Base-by-base conservation (phyloP, 30 jellyfish, hydroid and myxozoan genomes). In the Aurelia coerulea region DNA sequence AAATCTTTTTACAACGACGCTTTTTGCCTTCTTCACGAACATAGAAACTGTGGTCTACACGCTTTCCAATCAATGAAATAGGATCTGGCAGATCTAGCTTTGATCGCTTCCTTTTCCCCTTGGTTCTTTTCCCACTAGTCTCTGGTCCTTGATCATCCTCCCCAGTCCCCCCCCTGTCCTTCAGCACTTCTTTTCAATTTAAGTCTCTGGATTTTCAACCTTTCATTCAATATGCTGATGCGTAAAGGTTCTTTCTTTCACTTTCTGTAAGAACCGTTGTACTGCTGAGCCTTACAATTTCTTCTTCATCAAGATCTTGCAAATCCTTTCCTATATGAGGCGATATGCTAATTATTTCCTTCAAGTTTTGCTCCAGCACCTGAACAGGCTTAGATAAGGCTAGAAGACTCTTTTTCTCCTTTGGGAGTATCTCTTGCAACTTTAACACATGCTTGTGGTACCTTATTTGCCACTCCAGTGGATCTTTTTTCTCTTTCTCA, bases 1-100 rank as follows among this genome's bases (percentile, higher is more conserved):
- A 68, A 37, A 68, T 10, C 58, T 16, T 68, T 37, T 37, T 68
- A 17, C 31, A 3, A 10, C 53, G 32, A 17, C 13, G 79, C 23
- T 34, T 68, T 17, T 37, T 68, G 1, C 53, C 53, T n/a, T 32
- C 31, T 7, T 68, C 58, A 5, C 5, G 53, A 17, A 68, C 52
- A 37, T 17, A 37, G 58, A 68, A 68, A 18, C 50, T 68, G 53
- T 68, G 79, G 31, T 68, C 79, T 5, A 68, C 79, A 17, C 79
- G 32, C 58, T 68, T 68, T 68, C 79, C 79, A 18, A 68, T 39
- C 10, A 68, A 39, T 16, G 39, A 68, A 16, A 18, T 39, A 17
- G 79, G 79, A 18, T 68, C 79, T 23, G 79, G 79, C 58, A 68
- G 52, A 17, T 34, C 58, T 68, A 17, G 29, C 31, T 68, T 34